Percentiles rank a stretch among this genome's conserved stretches.
Conservation (phyloP, 2,888 invertebrate species). For the Acanthacorydalis orientalis region DNA sequence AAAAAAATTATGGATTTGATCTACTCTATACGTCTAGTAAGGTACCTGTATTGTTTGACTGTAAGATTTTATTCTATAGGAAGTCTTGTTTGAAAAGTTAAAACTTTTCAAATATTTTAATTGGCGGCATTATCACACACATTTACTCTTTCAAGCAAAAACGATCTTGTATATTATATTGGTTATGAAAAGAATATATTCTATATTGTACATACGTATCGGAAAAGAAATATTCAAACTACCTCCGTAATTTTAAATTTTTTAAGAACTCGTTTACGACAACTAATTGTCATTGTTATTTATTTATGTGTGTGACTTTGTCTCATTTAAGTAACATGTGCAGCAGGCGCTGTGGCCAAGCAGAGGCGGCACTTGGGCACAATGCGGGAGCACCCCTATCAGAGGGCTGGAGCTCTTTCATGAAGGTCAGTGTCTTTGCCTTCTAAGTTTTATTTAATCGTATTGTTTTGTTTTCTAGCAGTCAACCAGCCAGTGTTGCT, state of each 20-base stretch:
- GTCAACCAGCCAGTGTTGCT: too few relatives aligned
- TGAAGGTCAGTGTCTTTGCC: conserved; percentile 27
- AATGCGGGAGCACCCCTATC: conserved; percentile 94
- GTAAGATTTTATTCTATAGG: too few relatives aligned
- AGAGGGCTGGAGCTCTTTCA: conserved; percentile 80
- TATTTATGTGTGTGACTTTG: conserved; percentile 12
- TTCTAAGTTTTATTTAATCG: too few relatives aligned
- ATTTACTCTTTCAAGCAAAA: not conserved
- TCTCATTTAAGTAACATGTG: conserved; percentile 37
- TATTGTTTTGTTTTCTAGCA: too few relatives aligned
- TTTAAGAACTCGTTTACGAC: conserved; percentile 6
- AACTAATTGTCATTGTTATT: conserved; percentile 9
- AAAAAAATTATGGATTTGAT: too few relatives aligned
- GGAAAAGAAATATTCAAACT: not conserved
- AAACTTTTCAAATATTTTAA: too few relatives aligned
- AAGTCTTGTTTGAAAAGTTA: too few relatives aligned
- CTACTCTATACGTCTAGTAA: too few relatives aligned
- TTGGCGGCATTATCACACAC: not conserved
- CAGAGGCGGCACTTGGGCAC: conserved; percentile 68
- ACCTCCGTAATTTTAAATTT: not conserved
- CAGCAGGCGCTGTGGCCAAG: conserved; percentile 66
- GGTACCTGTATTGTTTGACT: too few relatives aligned
- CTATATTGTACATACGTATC: too few relatives aligned
- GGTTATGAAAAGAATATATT: not conserved
- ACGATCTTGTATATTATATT: not conserved